Percentiles rank a stretch among this genome's conserved stretches.
phyloP scores from a whole-genome alignment of 2,113 vertebrate species.

The Pogona vitticeps region DNA sequence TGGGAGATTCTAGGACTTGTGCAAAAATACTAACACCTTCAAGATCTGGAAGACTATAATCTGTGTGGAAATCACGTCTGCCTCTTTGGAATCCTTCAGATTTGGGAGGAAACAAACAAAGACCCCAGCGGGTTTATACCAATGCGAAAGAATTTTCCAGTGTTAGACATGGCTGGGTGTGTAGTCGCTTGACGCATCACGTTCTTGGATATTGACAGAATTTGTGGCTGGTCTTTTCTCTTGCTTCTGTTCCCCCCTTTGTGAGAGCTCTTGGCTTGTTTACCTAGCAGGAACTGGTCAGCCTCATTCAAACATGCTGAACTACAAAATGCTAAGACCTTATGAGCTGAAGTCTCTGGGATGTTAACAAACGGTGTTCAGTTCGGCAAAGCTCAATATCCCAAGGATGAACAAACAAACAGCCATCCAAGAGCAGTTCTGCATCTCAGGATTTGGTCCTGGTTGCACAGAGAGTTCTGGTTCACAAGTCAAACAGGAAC shows the following conservation, averaged over 20 bases:
- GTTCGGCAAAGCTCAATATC: background rate
- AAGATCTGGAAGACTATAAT: background rate
- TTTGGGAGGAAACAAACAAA: too few species aligned
- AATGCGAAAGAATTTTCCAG: too few species aligned
- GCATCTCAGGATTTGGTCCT: background rate
- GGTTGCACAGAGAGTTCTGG: background rate
- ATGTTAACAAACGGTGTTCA: background rate
- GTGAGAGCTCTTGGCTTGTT: background rate
- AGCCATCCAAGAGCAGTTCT: background rate
- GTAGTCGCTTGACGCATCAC: background rate
- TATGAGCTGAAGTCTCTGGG: background rate
- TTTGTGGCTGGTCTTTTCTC: conserved; percentile 24
- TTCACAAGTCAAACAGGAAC: background rate
- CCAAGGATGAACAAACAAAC: background rate
- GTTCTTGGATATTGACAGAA: background rate
- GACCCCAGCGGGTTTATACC: background rate
- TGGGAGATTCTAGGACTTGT: too few species aligned
- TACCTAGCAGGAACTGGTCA: background rate
- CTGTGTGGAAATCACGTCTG: background rate
- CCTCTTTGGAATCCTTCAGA: background rate
- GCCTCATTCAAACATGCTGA: background rate
- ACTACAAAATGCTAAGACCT: background rate
- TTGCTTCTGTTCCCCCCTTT: conserved; percentile 11
- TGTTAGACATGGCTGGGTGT: background rate
- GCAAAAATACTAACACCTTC: too few species aligned